phyloP scores from a whole-genome alignment of 1,140 invertebrate species.

The Ceratosolen fusciceps region DNA sequence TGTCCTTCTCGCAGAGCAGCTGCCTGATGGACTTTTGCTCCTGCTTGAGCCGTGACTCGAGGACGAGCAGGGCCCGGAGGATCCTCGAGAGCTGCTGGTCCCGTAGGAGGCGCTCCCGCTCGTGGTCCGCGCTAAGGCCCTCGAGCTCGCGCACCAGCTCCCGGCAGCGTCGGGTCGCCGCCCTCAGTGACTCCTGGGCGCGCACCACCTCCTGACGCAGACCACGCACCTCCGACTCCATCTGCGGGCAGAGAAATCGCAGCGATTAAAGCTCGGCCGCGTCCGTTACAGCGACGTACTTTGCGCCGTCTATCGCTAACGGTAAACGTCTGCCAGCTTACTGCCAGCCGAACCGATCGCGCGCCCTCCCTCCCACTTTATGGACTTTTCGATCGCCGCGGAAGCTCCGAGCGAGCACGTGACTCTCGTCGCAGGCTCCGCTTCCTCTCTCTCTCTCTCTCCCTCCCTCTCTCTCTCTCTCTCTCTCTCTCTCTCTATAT shows the following conservation, averaged over 20 bases:
- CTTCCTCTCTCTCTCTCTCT: no score
- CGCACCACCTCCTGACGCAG: conserved; percentile 75
- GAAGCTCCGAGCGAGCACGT: no score
- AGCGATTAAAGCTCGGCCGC: neutral
- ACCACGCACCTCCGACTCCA: conserved; percentile 77
- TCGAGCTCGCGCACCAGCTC: conserved; percentile 76
- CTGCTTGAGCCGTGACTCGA: conserved; percentile 80
- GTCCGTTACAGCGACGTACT: no score
- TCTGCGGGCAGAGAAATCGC: no score
- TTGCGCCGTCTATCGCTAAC: no score
- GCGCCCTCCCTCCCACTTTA: no score
- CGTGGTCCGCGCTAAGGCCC: conserved; percentile 74
- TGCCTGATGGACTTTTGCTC: conserved; percentile 81
- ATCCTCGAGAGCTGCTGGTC: conserved; percentile 80
- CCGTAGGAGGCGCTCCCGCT: conserved; percentile 74
- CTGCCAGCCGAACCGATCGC: no score
- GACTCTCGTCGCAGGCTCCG: no score
- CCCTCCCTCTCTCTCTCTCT: no score
- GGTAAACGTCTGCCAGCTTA: no score
- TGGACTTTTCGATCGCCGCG: no score
- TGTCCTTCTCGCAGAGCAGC: conserved; percentile 79
- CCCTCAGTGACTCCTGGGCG: conserved; percentile 67
- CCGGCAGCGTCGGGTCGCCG: conserved; percentile 72
- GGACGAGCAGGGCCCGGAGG: conserved; percentile 77
- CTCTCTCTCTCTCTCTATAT: no score